phyloP scores from a whole-genome alignment of 2,113 vertebrate genomes.

The Nesoenas mayeri region DNA sequence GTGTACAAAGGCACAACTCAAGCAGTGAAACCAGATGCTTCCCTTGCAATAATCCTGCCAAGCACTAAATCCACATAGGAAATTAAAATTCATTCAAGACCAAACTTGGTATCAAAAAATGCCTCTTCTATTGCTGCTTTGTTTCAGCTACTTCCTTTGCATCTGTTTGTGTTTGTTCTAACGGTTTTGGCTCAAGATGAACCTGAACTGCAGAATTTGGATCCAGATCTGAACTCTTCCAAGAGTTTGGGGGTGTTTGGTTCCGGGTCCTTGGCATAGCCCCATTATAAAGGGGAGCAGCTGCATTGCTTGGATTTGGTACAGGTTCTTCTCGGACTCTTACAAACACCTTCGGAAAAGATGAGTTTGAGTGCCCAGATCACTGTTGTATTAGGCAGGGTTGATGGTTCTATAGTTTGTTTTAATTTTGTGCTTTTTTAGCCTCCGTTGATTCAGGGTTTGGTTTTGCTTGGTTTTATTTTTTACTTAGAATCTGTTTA shows the following conservation, averaged over 20 bases:
- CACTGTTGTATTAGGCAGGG: not conserved
- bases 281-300: conserved; percentile 9
- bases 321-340: not conserved
- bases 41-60: conserved; percentile 30
- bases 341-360: not conserved
- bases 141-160: conserved; percentile 52
- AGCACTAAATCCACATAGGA: conserved; percentile 16
- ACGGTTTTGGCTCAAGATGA: not conserved
- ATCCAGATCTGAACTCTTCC: conserved; percentile 23
- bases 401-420: not conserved
- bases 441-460: not conserved
- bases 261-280: conserved; percentile 35
- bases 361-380: not conserved
- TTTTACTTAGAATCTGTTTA: not conserved
- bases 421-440: not conserved
- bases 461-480: not conserved
- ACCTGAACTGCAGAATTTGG: conserved; percentile 5
- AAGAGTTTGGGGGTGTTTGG: conserved; percentile 28
- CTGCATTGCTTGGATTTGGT: conserved; percentile 50
- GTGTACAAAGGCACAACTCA: not conserved
- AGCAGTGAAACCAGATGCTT: conserved; percentile 49
- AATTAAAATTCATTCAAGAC: conserved; percentile 9
- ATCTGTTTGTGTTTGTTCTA: conserved; percentile 52
- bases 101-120: conserved; percentile 1
- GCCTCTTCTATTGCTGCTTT: conserved; percentile 33